Evolutionary conservation across 2,888 invertebrate species (phyloP), one percentile per base, ranked within the genome.

Genomic region (Aleiodes testaceus): DNA sequence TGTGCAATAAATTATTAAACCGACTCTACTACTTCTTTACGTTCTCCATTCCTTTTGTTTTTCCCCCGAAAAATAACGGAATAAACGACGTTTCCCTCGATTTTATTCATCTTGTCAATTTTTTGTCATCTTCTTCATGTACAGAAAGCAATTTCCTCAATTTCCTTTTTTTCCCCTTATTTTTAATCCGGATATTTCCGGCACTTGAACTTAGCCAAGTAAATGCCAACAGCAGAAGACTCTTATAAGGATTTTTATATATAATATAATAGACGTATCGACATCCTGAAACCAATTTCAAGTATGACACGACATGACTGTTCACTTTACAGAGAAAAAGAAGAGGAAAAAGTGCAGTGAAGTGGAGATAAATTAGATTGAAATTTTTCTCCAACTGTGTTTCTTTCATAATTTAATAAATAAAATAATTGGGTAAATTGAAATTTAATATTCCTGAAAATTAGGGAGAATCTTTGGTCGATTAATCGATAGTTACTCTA

Each of bases 1-100:
- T 69, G 63, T 63, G 14, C 50, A 22, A 18, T 69, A 69, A 69
- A 69, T 69, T 69, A 69, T 69, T 64, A 64, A 69, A 68, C 59
- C 45, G 30, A 20, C 26, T 12, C 49, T 49, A 36, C 36, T 26
- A 30, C 22, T 36, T 5, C 22, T 68, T 47, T 47, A 68, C 18
- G 65, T 14, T 49, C 20, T 9, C 53, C 26, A 26, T 26, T 53
- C n/a, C 14, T 53, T 20, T 30, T 3, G 26, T 53, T 53, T n/a
- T 22, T 53, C n/a, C 12, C n/a, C n/a, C 53, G 12, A 6, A 53
- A 26, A 36, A 14, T 26, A 53, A n/a, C 6, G 12, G 22, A 12
- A 6, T 5, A 30, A 53, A 26, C 26, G n/a, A 36, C 14, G 1
- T 26, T 53, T 20, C 26, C 26, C 30, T 53, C 36, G 9, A 11